Percentiles rank a stretch among this genome's conserved stretches.
Evolutionary conservation across 2,113 vertebrate genomes (phyloP).

Genomic region (Eira barbara): DNA sequence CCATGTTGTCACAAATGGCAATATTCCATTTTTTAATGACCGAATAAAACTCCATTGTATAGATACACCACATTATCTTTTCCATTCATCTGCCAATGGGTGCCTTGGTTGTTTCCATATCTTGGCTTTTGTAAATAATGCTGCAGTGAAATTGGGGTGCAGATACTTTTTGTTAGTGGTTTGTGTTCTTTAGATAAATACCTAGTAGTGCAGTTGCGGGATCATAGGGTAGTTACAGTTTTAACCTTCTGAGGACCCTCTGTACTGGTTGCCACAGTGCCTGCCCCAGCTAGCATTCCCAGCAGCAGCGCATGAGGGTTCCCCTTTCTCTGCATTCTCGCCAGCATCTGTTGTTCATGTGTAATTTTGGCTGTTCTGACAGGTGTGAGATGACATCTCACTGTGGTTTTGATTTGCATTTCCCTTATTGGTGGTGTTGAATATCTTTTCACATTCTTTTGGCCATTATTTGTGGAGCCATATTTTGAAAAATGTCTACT

Average conservation of each 20-base stretch:
- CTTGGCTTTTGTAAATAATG: not conserved
- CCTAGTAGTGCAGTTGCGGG: not conserved
- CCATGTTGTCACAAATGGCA: not conserved
- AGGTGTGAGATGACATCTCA: not conserved
- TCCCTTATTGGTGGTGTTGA: not conserved
- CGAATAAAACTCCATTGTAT: not conserved
- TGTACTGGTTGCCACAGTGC: not conserved
- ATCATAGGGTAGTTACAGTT: not conserved
- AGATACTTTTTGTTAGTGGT: not conserved
- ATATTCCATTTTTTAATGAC: not conserved
- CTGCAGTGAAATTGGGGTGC: not conserved
- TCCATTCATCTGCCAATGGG: not conserved
- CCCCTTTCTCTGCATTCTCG: not conserved
- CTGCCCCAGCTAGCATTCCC: not conserved
- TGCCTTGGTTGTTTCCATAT: not conserved
- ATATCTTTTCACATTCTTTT: not conserved
- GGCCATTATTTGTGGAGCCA: not conserved
- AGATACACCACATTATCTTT: not conserved
- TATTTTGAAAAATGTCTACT: not conserved
- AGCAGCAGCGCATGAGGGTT: not conserved
- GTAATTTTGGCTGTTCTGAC: not conserved
- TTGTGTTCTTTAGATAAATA: not conserved
- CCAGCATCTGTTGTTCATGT: too few relatives aligned
- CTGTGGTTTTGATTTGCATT: not conserved
- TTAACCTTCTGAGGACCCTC: not conserved